Conservation (phyloP, 2,888 invertebrate genomes). For the Eulithis prunata region DNA sequence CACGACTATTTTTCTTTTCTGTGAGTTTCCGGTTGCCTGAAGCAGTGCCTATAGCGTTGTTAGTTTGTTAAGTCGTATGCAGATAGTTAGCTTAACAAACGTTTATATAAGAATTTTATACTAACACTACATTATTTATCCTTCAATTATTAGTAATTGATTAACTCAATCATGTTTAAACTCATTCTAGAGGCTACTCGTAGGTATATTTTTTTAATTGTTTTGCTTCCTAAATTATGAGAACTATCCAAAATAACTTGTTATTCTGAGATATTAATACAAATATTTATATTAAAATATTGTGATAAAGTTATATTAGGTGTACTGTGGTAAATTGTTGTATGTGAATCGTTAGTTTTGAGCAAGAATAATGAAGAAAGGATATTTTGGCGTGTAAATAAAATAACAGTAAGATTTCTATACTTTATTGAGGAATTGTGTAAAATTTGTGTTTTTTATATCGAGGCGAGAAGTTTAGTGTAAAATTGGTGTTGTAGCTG, state of each 20-base stretch:
- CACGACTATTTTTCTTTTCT: too few species aligned
- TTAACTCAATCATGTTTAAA: constrained; percentile 9
- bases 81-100: constrained; percentile 10
- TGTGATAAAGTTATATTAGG: constrained; percentile 6
- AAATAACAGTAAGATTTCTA: constrained; percentile 52
- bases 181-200: background rate
- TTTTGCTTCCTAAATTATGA: constrained; percentile 4
- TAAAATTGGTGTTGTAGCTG: constrained; percentile 51
- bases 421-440: constrained; percentile 74
- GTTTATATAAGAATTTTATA: constrained; percentile 19
- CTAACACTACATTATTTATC: background rate
- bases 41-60: constrained; percentile 30
- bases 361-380: constrained; percentile 20
- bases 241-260: constrained; percentile 7
- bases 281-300: constrained; percentile 6
- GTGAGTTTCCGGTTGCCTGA: constrained; percentile 22
- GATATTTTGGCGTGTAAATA: constrained; percentile 39
- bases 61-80: constrained; percentile 21
- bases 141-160: constrained; percentile 5
- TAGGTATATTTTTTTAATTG: background rate
- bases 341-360: constrained; percentile 22
- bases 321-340: constrained; percentile 9
- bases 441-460: constrained; percentile 58
- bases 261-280: constrained; percentile 5
- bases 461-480: constrained; percentile 41